A percentile compares a stretch with the other conserved stretches of the same genome.
phyloP scores from a whole-genome alignment of 2,113 vertebrate genomes.

The Astur gentilis region DNA sequence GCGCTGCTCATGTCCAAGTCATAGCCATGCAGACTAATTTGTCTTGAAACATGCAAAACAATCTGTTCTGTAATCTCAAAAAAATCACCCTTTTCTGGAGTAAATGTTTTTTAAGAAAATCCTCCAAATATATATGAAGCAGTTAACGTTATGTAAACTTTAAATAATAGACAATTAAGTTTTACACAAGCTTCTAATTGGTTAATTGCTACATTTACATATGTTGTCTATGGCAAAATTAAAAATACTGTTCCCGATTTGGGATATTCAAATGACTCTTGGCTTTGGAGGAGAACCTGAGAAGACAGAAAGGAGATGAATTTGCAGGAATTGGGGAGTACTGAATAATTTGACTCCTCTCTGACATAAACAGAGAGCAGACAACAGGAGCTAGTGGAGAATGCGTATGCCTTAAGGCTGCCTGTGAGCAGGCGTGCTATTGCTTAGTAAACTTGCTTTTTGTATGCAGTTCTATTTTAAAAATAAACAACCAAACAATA shows the following conservation, averaged over 20 bases:
- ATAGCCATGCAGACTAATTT: neutral
- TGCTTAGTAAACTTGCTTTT: neutral
- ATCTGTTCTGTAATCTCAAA: neutral
- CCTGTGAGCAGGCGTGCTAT: neutral
- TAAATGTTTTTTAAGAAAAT: neutral
- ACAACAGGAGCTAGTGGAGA: neutral
- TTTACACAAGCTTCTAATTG: neutral
- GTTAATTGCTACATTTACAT: neutral
- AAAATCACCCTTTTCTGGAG: neutral
- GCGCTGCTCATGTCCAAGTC: neutral
- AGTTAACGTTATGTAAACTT: neutral
- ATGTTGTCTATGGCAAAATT: neutral
- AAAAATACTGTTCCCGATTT: neutral
- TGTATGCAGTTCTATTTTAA: neutral
- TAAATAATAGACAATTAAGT: neutral
- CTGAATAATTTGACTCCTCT: neutral
- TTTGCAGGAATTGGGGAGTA: neutral
- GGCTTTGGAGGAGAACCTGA: neutral
- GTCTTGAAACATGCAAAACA: neutral
- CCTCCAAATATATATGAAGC: neutral
- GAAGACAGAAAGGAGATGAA: neutral
- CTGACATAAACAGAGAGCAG: neutral
- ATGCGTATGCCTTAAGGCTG: rapidly evolving
- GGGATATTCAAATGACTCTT: neutral
- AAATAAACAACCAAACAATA: neutral